Percentiles rank a stretch among this genome's conserved stretches.
Conservation (phyloP, 2,888 invertebrate species). For the Lumbricus terrestris region DNA sequence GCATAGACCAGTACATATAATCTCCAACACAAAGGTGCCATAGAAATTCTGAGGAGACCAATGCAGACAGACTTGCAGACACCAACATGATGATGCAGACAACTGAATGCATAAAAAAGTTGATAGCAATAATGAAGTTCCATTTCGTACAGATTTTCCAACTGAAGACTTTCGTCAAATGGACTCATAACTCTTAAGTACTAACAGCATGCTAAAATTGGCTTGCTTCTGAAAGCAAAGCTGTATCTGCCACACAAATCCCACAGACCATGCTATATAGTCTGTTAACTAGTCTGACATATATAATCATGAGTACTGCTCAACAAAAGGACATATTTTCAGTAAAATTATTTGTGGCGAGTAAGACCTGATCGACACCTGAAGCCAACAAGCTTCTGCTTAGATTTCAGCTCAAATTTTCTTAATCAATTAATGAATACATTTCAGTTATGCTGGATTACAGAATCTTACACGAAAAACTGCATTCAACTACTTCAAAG, state of each 20-base stretch:
- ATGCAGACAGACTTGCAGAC: too few relatives aligned
- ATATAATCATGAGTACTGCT: too few relatives aligned
- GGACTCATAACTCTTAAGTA: neutral
- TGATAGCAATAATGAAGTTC: too few relatives aligned
- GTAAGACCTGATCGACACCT: neutral
- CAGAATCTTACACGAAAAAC: neutral
- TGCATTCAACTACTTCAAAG: neutral
- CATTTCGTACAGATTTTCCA: neutral
- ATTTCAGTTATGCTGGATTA: neutral
- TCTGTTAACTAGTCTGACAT: too few relatives aligned
- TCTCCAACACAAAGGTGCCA: too few relatives aligned
- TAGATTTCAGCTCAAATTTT: neutral
- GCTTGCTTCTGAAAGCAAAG: neutral
- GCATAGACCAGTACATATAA: too few relatives aligned
- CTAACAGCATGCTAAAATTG: neutral
- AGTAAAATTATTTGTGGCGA: neutral
- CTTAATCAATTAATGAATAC: neutral
- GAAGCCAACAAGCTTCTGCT: neutral
- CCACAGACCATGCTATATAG: neutral
- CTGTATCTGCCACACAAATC: neutral
- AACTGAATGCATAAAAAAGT: too few relatives aligned
- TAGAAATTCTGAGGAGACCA: too few relatives aligned
- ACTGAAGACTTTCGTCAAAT: neutral
- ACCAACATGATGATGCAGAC: too few relatives aligned
- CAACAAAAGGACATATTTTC: neutral